A percentile compares a stretch with the other conserved stretches of the same genome.
Conservation (phyloP, 2,797 vertebrate species). For the Coranthus polyacanthus region DNA sequence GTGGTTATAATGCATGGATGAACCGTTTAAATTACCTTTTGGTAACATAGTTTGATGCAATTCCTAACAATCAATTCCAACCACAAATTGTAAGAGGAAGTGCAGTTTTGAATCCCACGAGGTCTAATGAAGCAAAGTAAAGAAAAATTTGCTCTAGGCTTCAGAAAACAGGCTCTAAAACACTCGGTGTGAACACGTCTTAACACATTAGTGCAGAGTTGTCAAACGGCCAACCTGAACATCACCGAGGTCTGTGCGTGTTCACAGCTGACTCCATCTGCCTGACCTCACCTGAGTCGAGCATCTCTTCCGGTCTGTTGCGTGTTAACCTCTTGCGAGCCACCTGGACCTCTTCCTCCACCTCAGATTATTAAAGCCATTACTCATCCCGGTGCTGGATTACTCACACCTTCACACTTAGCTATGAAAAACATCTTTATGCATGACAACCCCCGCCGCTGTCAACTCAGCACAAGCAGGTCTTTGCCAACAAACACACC, state of each 20-base stretch:
- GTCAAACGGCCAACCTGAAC: not conserved
- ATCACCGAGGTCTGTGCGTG: not conserved
- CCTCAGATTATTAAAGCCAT: constrained; percentile 56
- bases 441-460: not conserved
- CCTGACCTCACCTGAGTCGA: constrained; percentile 35
- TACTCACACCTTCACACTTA: constrained; percentile 57
- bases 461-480: constrained; percentile 11
- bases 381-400: constrained; percentile 60
- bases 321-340: constrained; percentile 56
- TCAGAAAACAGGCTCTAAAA: not conserved
- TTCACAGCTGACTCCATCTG: constrained; percentile 14
- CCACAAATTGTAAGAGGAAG: not conserved
- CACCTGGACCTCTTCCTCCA: constrained; percentile 58
- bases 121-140: constrained; percentile 10
- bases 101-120: not conserved
- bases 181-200: not conserved
- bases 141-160: not conserved
- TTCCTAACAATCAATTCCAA: not conserved
- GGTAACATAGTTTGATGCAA: not conserved
- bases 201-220: constrained; percentile 1
- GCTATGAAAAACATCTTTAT: constrained; percentile 13
- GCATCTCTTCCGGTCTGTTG: constrained; percentile 26
- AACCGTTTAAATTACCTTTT: not conserved
- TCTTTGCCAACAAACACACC: constrained; percentile 49
- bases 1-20: not conserved